These are phyloP conservation scores for Coptodon rendalli DNA, from an alignment of 2,113 vertebrate genomes.

Conservation along the genomic window DNA sequence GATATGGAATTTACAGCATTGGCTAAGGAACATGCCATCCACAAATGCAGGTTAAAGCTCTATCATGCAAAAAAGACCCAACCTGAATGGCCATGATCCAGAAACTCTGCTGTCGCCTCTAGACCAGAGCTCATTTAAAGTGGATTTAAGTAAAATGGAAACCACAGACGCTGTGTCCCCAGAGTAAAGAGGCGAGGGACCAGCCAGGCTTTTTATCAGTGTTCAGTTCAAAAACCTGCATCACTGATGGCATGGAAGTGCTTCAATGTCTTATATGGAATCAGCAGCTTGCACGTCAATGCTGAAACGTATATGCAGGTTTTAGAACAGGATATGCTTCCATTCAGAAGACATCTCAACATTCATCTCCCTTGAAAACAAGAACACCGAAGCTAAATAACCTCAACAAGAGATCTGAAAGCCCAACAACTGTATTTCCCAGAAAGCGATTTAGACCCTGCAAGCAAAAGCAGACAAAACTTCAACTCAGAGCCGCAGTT, in stretches of 20 bases:
- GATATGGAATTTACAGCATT: background rate
- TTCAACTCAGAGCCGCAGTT: background rate
- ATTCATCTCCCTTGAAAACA: background rate
- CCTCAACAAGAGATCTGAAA: background rate
- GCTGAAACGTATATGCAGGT: background rate
- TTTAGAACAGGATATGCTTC: background rate
- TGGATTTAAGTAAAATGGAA: background rate
- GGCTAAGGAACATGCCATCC: background rate
- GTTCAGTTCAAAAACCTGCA: background rate
- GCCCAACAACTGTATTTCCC: background rate
- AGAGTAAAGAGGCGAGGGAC: background rate
- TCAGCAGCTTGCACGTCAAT: background rate
- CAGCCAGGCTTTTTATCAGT: background rate
- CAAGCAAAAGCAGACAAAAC: background rate
- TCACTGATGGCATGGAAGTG: accelerated
- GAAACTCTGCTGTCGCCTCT: background rate
- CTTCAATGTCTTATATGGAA: background rate
- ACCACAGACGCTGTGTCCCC: background rate
- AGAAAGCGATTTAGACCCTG: background rate
- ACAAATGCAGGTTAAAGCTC: background rate
- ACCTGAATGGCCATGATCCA: background rate
- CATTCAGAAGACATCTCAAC: background rate
- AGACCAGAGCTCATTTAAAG: background rate
- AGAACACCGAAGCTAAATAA: background rate
- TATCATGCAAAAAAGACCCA: background rate